phyloP scores from a whole-genome alignment of 1,140 invertebrate species.

The Pectinophora gossypiella region DNA sequence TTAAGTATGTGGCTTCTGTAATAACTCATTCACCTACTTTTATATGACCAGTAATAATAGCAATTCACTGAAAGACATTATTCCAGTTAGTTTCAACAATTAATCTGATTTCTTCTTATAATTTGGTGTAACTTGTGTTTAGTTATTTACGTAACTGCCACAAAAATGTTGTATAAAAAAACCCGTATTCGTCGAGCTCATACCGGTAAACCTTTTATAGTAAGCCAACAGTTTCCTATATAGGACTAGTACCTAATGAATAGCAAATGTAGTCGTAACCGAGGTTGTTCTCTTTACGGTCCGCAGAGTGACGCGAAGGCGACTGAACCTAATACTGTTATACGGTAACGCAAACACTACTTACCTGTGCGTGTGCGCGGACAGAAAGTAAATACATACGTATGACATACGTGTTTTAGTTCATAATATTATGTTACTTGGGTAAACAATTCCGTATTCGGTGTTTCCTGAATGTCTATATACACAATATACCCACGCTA shows the following conservation, averaged over 20 bases:
- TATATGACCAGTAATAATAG: not conserved
- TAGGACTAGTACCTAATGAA: slow-evolving; percentile 57
- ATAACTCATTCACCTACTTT: slow-evolving; percentile 3
- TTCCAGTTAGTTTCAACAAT: too few relatives aligned
- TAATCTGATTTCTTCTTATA: too few relatives aligned
- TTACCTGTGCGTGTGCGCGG: too few relatives aligned
- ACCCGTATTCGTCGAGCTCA: slow-evolving; percentile 25
- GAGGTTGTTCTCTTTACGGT: slow-evolving; percentile 35
- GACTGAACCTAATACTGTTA: slow-evolving; percentile 12
- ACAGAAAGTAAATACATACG: too few relatives aligned
- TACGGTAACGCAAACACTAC: not conserved
- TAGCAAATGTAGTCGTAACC: slow-evolving; percentile 41
- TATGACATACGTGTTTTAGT: not conserved
- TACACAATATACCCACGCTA: not conserved
- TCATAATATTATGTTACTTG: not conserved
- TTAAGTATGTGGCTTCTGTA: slow-evolving; percentile 23
- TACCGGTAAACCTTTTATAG: slow-evolving; percentile 36
- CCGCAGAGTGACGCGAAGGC: slow-evolving; percentile 7
- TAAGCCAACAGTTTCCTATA: slow-evolving; percentile 32
- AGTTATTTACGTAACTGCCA: slow-evolving; percentile 44
- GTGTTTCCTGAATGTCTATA: too few relatives aligned
- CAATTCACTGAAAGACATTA: too few relatives aligned
- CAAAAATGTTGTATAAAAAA: slow-evolving; percentile 27
- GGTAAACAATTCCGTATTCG: too few relatives aligned
- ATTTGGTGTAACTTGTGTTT: slow-evolving; percentile 8